A percentile compares a stretch with the other conserved stretches of the same genome.
Conservation (phyloP, 2,113 vertebrate species). For the Microtus ochrogaster region DNA sequence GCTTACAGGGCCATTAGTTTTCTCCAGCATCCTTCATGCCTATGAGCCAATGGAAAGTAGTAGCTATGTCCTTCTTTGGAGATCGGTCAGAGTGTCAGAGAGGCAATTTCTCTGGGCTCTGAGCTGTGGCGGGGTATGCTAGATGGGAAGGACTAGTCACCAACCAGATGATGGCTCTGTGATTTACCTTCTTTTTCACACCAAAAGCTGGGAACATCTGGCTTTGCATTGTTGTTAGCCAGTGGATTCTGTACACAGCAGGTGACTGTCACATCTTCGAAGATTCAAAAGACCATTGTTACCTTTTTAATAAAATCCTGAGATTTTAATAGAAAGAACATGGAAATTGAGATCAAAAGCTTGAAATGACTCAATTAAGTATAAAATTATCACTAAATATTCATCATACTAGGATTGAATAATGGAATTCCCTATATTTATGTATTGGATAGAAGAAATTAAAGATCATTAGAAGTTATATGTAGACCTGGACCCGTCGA, state of each 20-base stretch:
- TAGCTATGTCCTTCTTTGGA: constrained; percentile 28
- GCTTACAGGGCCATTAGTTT: constrained; percentile 2
- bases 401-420: constrained; percentile 26
- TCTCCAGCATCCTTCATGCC: background rate
- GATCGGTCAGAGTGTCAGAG: background rate
- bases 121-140: background rate
- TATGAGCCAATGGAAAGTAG: background rate
- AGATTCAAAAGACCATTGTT: constrained; percentile 30
- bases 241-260: background rate
- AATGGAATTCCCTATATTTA: constrained; percentile 17
- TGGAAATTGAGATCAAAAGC: constrained; percentile 38
- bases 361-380: constrained; percentile 48
- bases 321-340: constrained; percentile 58
- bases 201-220: background rate
- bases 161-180: background rate
- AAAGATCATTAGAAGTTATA: constrained; percentile 35
- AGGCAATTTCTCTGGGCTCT: background rate
- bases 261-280: background rate
- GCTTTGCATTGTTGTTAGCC: constrained; percentile 19
- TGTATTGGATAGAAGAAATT: constrained; percentile 16
- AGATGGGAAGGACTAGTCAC: background rate
- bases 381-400: constrained; percentile 40
- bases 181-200: constrained; percentile 15
- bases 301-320: constrained; percentile 46
- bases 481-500: background rate